Base-by-base conservation (phyloP, 2,888 invertebrate genomes). In the Oegoconia quadripuncta region DNA sequence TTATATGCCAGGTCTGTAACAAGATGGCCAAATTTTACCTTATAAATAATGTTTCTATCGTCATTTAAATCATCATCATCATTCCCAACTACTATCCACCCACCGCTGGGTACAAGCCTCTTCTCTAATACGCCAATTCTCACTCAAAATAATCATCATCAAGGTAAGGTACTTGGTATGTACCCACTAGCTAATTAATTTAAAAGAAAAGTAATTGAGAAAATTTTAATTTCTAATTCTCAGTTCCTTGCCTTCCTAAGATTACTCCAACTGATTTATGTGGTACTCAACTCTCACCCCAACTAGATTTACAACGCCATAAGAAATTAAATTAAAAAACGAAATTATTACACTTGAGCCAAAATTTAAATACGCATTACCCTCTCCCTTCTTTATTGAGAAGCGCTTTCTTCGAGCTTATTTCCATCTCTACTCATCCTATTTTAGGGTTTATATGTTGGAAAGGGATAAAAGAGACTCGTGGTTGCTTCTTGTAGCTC, bases 321-420 rank as follows among this genome's bases (percentile, higher is more conserved):
- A 80, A 81, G 71, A 83, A 84, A 88, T 84, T 87, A 87, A 88
- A 87, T 87, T 86, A 86, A 86, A 87, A 86, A 84, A 79, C 65
- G 68, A 73, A 88, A 81, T 84, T 86, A 87, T 84, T 81, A 78
- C 78, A 80, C 81, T 87, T 74, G 77, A 83, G 76, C 75, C 75
- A 68, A 80, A 83, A 87, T 88, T 88, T 87, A 86, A 88, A 88
- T 87, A 81, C 70, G 75, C 84, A 86, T 86, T 88, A 86, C 65
- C 71, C 64, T 70, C 76, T 74, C 81, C 87, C 83, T 81, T 82
- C 80, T 81, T 77, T 81, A 86, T 86, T 84, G 82, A 72, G 77
- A 73, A 73, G 71, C 72, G 73, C 71, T 77, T 80, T 76, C 79
- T 75, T 79, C 66, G 64, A 65, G 31, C 58, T 46, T 45, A 62